Conservation (phyloP, 2,888 invertebrate genomes). For the Baronia brevicornis region DNA sequence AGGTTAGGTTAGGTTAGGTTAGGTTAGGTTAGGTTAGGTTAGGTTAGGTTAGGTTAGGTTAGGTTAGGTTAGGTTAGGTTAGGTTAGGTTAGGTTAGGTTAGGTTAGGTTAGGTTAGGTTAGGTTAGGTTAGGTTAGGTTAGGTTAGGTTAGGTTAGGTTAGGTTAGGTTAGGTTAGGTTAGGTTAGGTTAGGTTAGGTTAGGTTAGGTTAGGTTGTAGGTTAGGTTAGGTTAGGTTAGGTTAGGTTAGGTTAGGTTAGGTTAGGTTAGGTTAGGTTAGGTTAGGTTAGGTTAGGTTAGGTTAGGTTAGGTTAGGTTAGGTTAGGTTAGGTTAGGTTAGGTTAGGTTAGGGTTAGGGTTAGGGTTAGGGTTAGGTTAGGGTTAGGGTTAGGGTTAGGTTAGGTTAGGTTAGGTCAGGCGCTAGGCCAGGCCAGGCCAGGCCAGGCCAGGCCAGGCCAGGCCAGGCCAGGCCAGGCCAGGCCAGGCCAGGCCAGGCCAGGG, state of each 20-base stretch:
- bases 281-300: constrained; percentile 18
- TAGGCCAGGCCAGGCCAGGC: constrained; percentile 18
- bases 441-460: constrained; percentile 18
- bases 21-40: constrained; percentile 13
- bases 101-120: constrained; percentile 18
- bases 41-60: constrained; percentile 22
- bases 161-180: constrained; percentile 17
- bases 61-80: constrained; percentile 21
- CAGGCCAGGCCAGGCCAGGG: constrained; percentile 17
- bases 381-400: constrained; percentile 20
- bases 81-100: constrained; percentile 20
- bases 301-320: constrained; percentile 19
- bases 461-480: constrained; percentile 17
- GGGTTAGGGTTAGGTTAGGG: constrained; percentile 20
- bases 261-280: constrained; percentile 16
- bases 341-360: constrained; percentile 21
- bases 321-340: constrained; percentile 21
- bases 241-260: constrained; percentile 15
- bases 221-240: constrained; percentile 17
- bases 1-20: constrained; percentile 18
- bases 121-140: constrained; percentile 17
- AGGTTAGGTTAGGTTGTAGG: constrained; percentile 14
- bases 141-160: constrained; percentile 16
- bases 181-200: constrained; percentile 16
- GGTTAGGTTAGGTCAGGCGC: constrained; percentile 20